Evolutionary conservation across 2,113 vertebrate genomes (phyloP).

Genomic region (Hemichromis elongatus): DNA sequence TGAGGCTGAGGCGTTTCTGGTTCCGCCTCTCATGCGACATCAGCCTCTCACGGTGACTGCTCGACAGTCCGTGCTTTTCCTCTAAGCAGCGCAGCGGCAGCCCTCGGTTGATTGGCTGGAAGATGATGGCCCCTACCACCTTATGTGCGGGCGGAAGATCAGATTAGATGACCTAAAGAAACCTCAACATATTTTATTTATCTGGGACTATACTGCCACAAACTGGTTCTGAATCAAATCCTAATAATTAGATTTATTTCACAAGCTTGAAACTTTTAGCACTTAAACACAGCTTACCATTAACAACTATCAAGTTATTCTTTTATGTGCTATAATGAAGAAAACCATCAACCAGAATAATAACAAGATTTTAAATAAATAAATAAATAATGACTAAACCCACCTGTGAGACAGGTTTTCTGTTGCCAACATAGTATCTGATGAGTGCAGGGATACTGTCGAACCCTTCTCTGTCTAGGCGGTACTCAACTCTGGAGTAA

Average conservation of each 20-base stretch:
- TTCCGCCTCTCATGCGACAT: constrained; percentile 67
- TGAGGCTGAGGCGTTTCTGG: constrained; percentile 86
- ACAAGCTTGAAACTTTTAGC: not conserved
- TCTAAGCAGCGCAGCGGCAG: constrained; percentile 89
- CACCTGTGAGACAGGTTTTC: constrained; percentile 84
- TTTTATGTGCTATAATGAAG: not conserved
- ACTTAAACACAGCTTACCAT: not conserved
- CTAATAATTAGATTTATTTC: not conserved
- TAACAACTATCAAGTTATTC: not conserved
- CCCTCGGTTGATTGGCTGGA: constrained; percentile 90
- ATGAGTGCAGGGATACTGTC: constrained; percentile 90
- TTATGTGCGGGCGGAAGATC: not conserved
- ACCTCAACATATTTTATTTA: not conserved
- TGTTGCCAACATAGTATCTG: constrained; percentile 91
- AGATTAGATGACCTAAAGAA: not conserved
- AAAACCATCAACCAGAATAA: not conserved
- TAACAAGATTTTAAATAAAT: not conserved
- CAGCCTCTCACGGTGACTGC: constrained; percentile 50
- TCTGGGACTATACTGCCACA: not conserved
- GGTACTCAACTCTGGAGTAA: constrained; percentile 90
- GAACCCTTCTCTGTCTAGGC: constrained; percentile 88
- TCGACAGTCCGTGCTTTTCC: constrained; percentile 81
- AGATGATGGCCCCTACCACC: constrained; percentile 92
- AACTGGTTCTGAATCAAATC: not conserved
- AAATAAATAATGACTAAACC: not conserved